Conservation (phyloP, 2,888 invertebrate species). For the Muschampia plurimacula region DNA sequence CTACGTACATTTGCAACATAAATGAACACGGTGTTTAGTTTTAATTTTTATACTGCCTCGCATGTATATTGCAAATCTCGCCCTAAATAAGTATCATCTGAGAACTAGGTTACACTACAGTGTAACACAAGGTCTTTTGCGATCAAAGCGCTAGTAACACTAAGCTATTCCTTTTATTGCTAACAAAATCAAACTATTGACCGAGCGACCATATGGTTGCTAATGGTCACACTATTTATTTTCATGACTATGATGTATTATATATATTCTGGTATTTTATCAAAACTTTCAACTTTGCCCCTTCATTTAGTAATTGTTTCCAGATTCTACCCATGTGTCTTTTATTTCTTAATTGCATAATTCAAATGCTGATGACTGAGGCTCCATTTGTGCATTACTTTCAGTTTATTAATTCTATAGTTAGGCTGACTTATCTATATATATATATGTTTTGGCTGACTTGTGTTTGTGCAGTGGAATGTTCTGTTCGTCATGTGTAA, state of each 20-base stretch:
- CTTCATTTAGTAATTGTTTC: background rate
- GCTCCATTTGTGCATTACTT: too few species aligned
- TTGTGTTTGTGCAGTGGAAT: too few species aligned
- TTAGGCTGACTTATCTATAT: too few species aligned
- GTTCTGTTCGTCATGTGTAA: too few species aligned
- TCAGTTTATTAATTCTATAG: too few species aligned
- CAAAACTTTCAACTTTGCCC: background rate
- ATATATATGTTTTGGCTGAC: too few species aligned
- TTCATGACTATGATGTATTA: background rate
- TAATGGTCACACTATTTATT: background rate
- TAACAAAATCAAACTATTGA: constrained; percentile 41
- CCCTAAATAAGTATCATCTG: background rate
- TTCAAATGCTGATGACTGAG: too few species aligned
- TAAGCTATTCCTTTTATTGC: constrained; percentile 34
- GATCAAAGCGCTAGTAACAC: constrained; percentile 22
- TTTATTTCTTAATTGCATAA: too few species aligned
- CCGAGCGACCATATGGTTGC: constrained; percentile 28
- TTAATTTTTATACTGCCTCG: background rate
- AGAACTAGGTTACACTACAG: constrained; percentile 2
- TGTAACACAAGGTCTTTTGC: background rate
- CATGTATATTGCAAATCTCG: background rate
- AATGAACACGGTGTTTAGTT: too few species aligned
- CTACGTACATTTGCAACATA: too few species aligned
- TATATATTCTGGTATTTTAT: background rate
- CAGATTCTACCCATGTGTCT: too few species aligned